Evolutionary conservation across 2,797 vertebrate genomes (phyloP).

Genomic region (Arrhamphus sclerolepis): DNA sequence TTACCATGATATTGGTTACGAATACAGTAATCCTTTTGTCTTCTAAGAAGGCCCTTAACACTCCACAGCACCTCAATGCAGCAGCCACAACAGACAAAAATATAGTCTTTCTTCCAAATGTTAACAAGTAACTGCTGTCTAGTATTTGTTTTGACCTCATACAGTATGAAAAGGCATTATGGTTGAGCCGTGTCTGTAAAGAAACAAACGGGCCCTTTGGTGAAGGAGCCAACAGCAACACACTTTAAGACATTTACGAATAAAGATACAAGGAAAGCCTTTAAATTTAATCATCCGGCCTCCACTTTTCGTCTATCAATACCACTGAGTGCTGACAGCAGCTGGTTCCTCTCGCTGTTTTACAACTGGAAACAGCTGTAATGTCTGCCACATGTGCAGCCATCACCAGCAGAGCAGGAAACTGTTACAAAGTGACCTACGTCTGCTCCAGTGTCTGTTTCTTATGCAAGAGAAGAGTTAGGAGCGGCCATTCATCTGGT

Average conservation of each 20-base stretch:
- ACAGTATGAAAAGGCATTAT: slow-evolving; percentile 31
- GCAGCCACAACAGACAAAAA: slow-evolving; percentile 31
- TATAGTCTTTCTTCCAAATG: slow-evolving; percentile 43
- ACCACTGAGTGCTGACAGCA: slow-evolving; percentile 70
- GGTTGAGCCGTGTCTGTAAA: slow-evolving; percentile 33
- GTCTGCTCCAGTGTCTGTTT: slow-evolving; percentile 69
- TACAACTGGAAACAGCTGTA: slow-evolving; percentile 85
- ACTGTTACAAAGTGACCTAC: slow-evolving; percentile 69
- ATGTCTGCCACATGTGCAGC: slow-evolving; percentile 83
- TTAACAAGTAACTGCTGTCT: slow-evolving; percentile 67
- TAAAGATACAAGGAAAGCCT: slow-evolving; percentile 57
- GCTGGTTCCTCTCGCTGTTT: slow-evolving; percentile 76
- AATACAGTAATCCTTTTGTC: slow-evolving; percentile 50
- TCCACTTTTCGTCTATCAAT: slow-evolving; percentile 50
- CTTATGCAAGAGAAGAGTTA: slow-evolving; percentile 46
- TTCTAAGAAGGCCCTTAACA: slow-evolving; percentile 20
- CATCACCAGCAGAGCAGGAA: slow-evolving; percentile 72
- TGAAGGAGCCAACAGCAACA: slow-evolving; percentile 58
- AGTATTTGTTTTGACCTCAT: slow-evolving; percentile 56
- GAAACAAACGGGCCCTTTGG: slow-evolving; percentile 35
- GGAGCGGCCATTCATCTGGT: slow-evolving; percentile 41
- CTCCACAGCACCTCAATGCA: slow-evolving; percentile 41
- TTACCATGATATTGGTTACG: slow-evolving; percentile 21
- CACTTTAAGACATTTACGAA: slow-evolving; percentile 52
- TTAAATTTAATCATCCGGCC: slow-evolving; percentile 73